These are phyloP conservation scores for Neria commutata DNA, from an alignment of 2,888 invertebrate genomes.

Conservation along the genomic window DNA sequence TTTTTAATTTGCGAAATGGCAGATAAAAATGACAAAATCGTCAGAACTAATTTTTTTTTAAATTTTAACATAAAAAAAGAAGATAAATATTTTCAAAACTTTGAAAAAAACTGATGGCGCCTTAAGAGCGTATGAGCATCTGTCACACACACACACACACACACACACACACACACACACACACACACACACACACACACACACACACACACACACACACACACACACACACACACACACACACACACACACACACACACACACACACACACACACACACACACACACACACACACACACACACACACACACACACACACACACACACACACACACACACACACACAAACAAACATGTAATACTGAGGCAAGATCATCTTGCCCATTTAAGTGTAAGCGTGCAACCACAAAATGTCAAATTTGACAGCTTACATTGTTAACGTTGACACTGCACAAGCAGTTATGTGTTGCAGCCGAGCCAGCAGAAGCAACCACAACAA, in stretches of 20 bases:
- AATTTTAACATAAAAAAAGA: not conserved
- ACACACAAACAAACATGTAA: not conserved
- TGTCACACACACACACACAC: not conserved
- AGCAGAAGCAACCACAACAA: not conserved
- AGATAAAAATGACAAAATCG: too few species aligned
- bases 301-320: not conserved
- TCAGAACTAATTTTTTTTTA: too few species aligned
- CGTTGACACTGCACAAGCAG: slow-evolving; percentile 60
- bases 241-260: not conserved
- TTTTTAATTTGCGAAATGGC: too few species aligned
- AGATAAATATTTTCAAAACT: too few species aligned
- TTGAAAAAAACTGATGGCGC: not conserved
- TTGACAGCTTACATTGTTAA: slow-evolving; percentile 61
- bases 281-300: not conserved
- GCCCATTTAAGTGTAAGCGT: not conserved
- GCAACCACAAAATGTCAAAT: slow-evolving; percentile 48
- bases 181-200: not conserved
- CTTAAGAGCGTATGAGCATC: not conserved
- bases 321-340: not conserved
- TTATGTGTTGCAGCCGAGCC: not conserved
- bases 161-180: not conserved
- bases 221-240: not conserved
- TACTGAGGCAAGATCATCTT: not conserved
- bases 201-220: not conserved
- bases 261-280: not conserved